phyloP scores from a whole-genome alignment of 1,140 invertebrate genomes.

The Amphibalanus amphitrite region DNA sequence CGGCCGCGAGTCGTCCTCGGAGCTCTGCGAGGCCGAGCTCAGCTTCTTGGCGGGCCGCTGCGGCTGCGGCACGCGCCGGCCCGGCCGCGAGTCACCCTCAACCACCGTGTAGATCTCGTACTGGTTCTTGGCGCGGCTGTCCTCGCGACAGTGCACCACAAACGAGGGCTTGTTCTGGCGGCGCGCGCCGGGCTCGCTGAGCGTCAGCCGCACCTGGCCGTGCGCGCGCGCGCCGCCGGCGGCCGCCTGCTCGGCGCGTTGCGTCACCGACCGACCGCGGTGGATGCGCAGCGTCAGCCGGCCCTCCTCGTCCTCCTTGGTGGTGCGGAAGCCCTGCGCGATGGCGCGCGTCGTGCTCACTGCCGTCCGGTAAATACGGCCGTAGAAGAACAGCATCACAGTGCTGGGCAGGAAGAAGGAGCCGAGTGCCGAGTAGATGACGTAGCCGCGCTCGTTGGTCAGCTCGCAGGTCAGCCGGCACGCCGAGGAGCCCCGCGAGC shows the following conservation, averaged over 20 bases:
- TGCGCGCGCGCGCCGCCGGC: neutral
- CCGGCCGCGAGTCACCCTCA: constrained; percentile 7
- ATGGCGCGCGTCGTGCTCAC: constrained; percentile 74
- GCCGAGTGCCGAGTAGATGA: constrained; percentile 72
- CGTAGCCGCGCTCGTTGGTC: constrained; percentile 66
- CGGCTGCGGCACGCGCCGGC: constrained; percentile 5
- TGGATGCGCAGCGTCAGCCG: constrained; percentile 80
- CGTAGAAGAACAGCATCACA: constrained; percentile 93
- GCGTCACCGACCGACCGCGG: constrained; percentile 37
- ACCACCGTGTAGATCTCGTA: constrained; percentile 7
- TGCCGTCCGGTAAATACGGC: constrained; percentile 82
- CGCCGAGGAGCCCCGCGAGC: constrained; percentile 16
- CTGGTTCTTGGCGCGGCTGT: constrained; percentile 6
- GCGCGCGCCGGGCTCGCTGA: neutral
- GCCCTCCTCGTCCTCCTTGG: constrained; percentile 54
- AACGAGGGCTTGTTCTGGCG: neutral
- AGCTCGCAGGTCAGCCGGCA: constrained; percentile 75
- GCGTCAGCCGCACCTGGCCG: neutral
- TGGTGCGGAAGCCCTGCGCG: constrained; percentile 81
- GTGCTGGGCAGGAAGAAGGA: constrained; percentile 93
- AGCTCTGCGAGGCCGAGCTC: constrained; percentile 7
- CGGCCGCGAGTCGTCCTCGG: constrained; percentile 16
- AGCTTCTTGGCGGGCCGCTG: constrained; percentile 19
- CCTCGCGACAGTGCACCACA: constrained; percentile 4
- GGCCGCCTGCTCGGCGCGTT: constrained; percentile 20